phyloP scores from a whole-genome alignment of 1,140 invertebrate genomes.

The Drosophila erecta region DNA sequence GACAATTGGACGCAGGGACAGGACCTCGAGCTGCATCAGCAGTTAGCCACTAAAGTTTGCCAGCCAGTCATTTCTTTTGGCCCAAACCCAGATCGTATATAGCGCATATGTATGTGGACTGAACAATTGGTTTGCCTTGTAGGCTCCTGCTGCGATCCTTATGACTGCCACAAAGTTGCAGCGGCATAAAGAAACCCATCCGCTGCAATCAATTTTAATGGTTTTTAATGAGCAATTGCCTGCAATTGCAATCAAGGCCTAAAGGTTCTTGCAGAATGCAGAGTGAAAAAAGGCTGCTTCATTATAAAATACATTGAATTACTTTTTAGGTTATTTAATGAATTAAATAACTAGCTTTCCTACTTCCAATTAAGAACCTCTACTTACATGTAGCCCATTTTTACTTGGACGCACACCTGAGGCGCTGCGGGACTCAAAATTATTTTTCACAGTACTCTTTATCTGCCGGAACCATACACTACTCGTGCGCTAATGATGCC shows the following conservation, averaged over 20 bases:
- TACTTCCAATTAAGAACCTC: too few species aligned
- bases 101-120: neutral
- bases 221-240: conserved; percentile 60
- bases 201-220: conserved; percentile 68
- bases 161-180: conserved; percentile 11
- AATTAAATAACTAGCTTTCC: too few species aligned
- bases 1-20: neutral
- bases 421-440: neutral
- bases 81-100: neutral
- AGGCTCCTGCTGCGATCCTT: conserved; percentile 46
- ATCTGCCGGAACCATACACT: conserved; percentile 52
- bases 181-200: conserved; percentile 5
- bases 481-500: conserved; percentile 61
- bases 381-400: neutral
- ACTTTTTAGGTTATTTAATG: too few species aligned
- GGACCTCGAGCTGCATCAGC: neutral
- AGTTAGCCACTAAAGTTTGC: conserved; percentile 2
- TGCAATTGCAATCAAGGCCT: conserved; percentile 29
- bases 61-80: neutral
- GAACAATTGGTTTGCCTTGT: neutral
- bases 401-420: neutral
- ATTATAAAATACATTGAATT: too few species aligned
- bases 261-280: conserved; percentile 1
- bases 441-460: conserved; percentile 38
- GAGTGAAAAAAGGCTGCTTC: neutral